phyloP scores from a whole-genome alignment of 2,113 vertebrate genomes.

The Gambusia affinis region DNA sequence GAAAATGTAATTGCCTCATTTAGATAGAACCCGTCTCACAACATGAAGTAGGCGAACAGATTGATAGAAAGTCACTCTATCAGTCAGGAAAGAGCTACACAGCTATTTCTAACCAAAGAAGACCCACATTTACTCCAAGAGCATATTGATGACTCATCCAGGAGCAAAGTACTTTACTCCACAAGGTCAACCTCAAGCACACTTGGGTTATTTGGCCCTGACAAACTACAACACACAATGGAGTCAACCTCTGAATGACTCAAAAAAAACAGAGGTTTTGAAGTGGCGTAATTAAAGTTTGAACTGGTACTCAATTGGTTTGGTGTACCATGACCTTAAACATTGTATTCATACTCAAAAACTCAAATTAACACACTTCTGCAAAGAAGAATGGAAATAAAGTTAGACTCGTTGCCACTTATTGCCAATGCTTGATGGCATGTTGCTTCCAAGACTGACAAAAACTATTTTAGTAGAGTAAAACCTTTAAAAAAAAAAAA shows the following conservation, averaged over 20 bases:
- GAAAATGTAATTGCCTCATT: neutral
- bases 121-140: no score
- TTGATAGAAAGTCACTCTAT: no score
- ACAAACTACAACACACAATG: no score
- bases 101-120: no score
- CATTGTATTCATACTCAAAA: neutral
- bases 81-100: neutral
- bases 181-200: no score
- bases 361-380: neutral
- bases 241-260: neutral
- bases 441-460: no score
- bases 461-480: no score
- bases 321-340: neutral
- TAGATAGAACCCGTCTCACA: neutral
- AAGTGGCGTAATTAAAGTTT: neutral
- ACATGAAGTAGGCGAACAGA: neutral
- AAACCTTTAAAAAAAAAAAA: no score
- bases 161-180: neutral
- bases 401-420: no score
- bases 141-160: neutral
- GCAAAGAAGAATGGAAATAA: neutral
- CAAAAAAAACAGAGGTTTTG: neutral
- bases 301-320: neutral
- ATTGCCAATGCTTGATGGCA: no score
- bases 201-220: no score